These are phyloP conservation scores for Mythimna pallens DNA, from an alignment of 2,888 invertebrate genomes.

Conservation along the genomic window DNA sequence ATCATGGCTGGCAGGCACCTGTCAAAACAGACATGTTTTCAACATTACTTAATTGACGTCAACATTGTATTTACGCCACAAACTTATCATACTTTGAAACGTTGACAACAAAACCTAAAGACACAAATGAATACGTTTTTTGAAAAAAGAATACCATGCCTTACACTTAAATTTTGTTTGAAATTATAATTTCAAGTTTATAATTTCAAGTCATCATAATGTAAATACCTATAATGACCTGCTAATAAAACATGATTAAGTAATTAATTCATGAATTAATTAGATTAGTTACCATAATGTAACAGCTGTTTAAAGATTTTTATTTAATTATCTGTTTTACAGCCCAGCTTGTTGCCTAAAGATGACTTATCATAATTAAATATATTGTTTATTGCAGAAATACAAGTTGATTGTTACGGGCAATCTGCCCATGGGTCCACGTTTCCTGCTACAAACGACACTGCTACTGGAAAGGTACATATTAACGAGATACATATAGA, in stretches of 20 bases:
- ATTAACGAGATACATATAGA: too few species aligned
- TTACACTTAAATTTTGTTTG: too few species aligned
- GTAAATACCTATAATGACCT: background rate
- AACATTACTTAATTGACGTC: too few species aligned
- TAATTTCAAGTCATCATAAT: too few species aligned
- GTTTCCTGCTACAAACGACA: slow-evolving; percentile 91
- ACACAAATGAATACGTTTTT: too few species aligned
- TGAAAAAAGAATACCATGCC: too few species aligned
- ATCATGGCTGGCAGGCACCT: too few species aligned
- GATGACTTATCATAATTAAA: background rate
- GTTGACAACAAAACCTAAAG: too few species aligned
- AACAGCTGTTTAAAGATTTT: background rate
- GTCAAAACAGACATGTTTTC: too few species aligned
- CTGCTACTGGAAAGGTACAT: slow-evolving; percentile 94
- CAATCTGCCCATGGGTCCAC: slow-evolving; percentile 96
- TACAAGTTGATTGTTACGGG: slow-evolving; percentile 92
- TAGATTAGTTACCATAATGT: background rate
- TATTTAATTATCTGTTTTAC: background rate
- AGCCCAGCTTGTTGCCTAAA: background rate
- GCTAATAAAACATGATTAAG: background rate
- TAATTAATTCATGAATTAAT: background rate
- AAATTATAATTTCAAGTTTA: too few species aligned
- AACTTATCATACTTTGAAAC: too few species aligned
- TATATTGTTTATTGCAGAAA: slow-evolving; percentile 65
- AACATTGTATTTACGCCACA: too few species aligned